Percentiles rank a stretch among this genome's conserved stretches.
Conservation (phyloP, 2,888 invertebrate genomes). For the Drosophila nr. medialis region DNA sequence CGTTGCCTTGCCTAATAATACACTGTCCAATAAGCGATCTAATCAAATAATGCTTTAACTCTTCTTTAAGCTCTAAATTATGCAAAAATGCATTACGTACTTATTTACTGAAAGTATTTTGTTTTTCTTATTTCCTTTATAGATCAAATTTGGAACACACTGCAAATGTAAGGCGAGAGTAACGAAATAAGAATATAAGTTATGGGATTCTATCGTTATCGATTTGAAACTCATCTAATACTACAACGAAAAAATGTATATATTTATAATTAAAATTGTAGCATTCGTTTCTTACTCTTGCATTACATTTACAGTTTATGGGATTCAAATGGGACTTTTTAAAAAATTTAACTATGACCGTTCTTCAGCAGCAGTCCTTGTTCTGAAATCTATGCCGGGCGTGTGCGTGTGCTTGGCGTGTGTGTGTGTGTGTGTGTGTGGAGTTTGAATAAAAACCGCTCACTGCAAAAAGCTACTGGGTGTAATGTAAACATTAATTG, state of each 20-base stretch:
- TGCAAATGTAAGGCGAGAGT: constrained; percentile 4
- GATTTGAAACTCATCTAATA: neutral
- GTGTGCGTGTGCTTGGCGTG: neutral
- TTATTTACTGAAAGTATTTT: constrained; percentile 35
- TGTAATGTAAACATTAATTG: constrained; percentile 23
- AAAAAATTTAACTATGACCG: constrained; percentile 67
- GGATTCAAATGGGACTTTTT: constrained; percentile 19
- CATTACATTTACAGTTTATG: constrained; percentile 9
- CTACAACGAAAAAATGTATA: neutral
- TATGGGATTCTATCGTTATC: neutral
- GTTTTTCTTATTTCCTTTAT: constrained; percentile 7
- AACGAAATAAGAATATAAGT: constrained; percentile 12
- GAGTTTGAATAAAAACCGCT: constrained; percentile 26
- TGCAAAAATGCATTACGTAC: constrained; percentile 67
- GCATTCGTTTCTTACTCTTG: constrained; percentile 1
- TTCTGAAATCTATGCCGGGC: constrained; percentile 11
- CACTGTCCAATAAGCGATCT: constrained; percentile 36
- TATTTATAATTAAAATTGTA: neutral
- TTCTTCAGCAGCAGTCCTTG: constrained; percentile 51
- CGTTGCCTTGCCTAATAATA: constrained; percentile 63
- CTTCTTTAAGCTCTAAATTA: constrained; percentile 63
- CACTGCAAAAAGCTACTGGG: constrained; percentile 38
- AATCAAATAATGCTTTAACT: constrained; percentile 27
- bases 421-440: constrained; percentile 6
- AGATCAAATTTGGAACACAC: constrained; percentile 13